A percentile compares a stretch with the other conserved stretches of the same genome.
Evolutionary conservation across 2,113 vertebrate species (phyloP).

Genomic region (Chaetorhynchus papuensis): DNA sequence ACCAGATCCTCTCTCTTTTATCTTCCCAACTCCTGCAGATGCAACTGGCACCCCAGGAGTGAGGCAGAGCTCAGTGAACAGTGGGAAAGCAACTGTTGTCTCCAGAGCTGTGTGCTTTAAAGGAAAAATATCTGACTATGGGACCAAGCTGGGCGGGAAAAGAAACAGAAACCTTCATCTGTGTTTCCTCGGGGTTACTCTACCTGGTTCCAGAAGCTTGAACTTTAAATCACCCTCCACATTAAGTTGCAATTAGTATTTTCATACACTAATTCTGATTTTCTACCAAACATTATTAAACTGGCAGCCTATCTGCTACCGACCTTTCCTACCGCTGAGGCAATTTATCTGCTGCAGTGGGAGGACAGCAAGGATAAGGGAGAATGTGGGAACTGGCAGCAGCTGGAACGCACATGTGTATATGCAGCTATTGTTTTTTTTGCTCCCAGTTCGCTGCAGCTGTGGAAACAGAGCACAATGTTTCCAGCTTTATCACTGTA

Average conservation of each 20-base stretch:
- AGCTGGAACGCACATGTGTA: slow-evolving; percentile 33
- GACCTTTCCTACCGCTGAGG: neutral
- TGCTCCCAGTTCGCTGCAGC: neutral
- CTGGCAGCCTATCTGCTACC: neutral
- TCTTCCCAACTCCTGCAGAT: neutral
- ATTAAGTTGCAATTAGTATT: neutral
- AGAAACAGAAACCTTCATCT: neutral
- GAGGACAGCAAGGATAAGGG: neutral
- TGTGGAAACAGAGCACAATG: neutral
- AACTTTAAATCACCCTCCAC: neutral
- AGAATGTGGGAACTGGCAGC: neutral
- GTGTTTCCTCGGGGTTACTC: neutral
- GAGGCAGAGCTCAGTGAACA: neutral
- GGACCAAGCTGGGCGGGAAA: neutral
- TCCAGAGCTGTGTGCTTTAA: neutral
- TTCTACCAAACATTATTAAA: neutral
- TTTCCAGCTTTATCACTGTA: neutral
- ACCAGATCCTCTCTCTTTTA: neutral
- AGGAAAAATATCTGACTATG: neutral
- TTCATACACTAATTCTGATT: neutral
- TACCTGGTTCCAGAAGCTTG: neutral
- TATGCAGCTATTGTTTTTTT: neutral
- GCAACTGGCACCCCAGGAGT: neutral
- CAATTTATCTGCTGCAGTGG: neutral
- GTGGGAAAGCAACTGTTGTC: neutral